Evolutionary conservation across 1,140 invertebrate genomes (phyloP).

Genomic region (Drosophila kohkoa): DNA sequence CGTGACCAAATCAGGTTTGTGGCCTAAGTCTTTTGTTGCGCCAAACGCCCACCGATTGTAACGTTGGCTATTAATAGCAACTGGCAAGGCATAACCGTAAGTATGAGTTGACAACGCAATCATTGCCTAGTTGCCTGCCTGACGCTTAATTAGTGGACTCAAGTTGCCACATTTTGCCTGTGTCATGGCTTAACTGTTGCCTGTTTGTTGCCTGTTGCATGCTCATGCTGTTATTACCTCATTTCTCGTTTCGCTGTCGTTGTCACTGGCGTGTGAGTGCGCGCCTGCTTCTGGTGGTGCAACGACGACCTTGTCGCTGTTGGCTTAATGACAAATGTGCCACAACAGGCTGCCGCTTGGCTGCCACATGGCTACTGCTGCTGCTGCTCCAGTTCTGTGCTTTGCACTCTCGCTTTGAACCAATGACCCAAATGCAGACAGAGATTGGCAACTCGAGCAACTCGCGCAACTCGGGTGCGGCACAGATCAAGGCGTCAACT

Average conservation of each 20-base stretch:
- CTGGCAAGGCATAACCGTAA: slow-evolving; percentile 22
- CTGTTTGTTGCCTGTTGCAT: background rate
- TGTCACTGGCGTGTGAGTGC: background rate
- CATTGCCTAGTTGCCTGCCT: slow-evolving; percentile 11
- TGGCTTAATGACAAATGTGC: slow-evolving; percentile 19
- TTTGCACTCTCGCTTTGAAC: slow-evolving; percentile 11
- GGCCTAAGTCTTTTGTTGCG: slow-evolving; percentile 64
- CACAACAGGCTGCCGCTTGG: slow-evolving; percentile 8
- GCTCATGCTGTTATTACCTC: slow-evolving; percentile 16
- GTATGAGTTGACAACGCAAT: slow-evolving; percentile 57
- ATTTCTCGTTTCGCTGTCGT: slow-evolving; percentile 3
- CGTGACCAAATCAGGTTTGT: slow-evolving; percentile 63
- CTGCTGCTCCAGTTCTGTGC: slow-evolving; percentile 41
- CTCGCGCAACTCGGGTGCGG: slow-evolving; percentile 20
- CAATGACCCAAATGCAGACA: slow-evolving; percentile 39
- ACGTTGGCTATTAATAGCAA: slow-evolving; percentile 14
- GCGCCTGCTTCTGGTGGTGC: background rate
- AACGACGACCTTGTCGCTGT: slow-evolving; percentile 39
- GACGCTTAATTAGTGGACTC: slow-evolving; percentile 36
- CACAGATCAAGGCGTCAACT: slow-evolving; percentile 48
- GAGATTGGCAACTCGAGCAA: slow-evolving; percentile 2
- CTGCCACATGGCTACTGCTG: slow-evolving; percentile 28
- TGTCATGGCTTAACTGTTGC: slow-evolving; percentile 16
- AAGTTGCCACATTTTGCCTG: slow-evolving; percentile 57
- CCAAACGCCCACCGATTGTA: slow-evolving; percentile 1